These are phyloP conservation scores for Recurvirostra avosetta DNA, from an alignment of 2,113 vertebrate genomes.

Conservation along the genomic window DNA sequence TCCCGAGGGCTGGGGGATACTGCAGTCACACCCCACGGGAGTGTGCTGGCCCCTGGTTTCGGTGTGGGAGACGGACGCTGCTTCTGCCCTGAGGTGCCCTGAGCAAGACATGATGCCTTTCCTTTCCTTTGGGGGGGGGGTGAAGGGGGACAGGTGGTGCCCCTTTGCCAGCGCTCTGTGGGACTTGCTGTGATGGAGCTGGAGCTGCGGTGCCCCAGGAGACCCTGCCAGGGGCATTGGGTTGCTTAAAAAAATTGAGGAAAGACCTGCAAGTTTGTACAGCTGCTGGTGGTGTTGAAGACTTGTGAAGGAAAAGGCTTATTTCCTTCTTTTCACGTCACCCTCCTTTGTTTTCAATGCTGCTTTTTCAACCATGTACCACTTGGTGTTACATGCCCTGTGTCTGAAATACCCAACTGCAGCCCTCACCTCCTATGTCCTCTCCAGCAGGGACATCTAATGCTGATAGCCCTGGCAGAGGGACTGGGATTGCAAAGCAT, in stretches of 20 bases:
- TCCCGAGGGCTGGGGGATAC: not conserved
- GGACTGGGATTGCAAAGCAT: not conserved
- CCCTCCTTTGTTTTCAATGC: not conserved
- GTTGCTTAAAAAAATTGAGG: not conserved
- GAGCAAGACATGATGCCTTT: not conserved
- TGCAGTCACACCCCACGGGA: not conserved
- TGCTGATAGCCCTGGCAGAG: not conserved
- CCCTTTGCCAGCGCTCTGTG: not conserved
- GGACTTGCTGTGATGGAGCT: not conserved
- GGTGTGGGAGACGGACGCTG: rapidly evolving
- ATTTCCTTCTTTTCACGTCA: not conserved
- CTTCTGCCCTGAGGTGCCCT: not conserved
- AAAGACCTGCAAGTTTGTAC: not conserved
- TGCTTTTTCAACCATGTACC: not conserved
- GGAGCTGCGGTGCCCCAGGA: not conserved
- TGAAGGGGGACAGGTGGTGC: not conserved
- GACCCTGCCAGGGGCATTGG: not conserved
- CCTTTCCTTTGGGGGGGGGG: not conserved
- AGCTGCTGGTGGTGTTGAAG: not conserved
- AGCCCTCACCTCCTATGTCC: not conserved
- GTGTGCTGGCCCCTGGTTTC: not conserved
- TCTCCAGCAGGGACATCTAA: not conserved
- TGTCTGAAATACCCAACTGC: not conserved
- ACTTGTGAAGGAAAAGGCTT: not conserved
- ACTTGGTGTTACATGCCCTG: not conserved